A percentile compares a stretch with the other conserved stretches of the same genome.
These are phyloP conservation scores for Martes martes DNA, from an alignment of 2,113 vertebrate genomes.

Conservation along the genomic window DNA sequence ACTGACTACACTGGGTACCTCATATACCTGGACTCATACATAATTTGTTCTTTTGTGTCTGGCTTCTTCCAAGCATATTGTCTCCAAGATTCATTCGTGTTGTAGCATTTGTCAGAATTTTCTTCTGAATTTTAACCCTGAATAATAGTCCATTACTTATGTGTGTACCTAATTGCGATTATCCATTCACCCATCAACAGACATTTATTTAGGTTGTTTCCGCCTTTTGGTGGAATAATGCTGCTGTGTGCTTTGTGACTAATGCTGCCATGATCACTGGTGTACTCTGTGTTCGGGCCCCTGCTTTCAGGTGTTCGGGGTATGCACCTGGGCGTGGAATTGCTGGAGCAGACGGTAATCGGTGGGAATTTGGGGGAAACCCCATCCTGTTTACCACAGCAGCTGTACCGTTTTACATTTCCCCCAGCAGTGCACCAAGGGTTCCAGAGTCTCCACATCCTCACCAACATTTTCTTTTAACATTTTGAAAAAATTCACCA, in stretches of 20 bases:
- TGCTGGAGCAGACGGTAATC: background rate
- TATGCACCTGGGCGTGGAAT: background rate
- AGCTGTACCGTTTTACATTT: background rate
- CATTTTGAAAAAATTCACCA: background rate
- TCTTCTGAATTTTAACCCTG: background rate
- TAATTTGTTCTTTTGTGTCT: background rate
- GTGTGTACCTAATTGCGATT: background rate
- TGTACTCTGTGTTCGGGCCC: background rate
- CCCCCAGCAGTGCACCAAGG: background rate
- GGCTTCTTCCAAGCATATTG: background rate
- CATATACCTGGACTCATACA: background rate
- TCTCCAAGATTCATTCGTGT: background rate
- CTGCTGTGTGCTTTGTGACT: background rate
- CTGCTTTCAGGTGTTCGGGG: background rate
- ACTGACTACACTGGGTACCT: background rate
- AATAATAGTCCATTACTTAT: background rate
- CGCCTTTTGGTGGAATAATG: background rate
- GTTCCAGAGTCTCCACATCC: background rate
- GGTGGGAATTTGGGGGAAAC: background rate
- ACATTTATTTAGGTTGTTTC: background rate
- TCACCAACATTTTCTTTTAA: background rate
- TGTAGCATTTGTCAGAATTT: background rate
- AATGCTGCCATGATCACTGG: background rate
- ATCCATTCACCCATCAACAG: background rate
- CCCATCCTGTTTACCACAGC: background rate